These are phyloP conservation scores for Heliocidaris erythrogramma DNA, from an alignment of 35 echinoderm and acorn worm genomes.

Conservation along the genomic window DNA sequence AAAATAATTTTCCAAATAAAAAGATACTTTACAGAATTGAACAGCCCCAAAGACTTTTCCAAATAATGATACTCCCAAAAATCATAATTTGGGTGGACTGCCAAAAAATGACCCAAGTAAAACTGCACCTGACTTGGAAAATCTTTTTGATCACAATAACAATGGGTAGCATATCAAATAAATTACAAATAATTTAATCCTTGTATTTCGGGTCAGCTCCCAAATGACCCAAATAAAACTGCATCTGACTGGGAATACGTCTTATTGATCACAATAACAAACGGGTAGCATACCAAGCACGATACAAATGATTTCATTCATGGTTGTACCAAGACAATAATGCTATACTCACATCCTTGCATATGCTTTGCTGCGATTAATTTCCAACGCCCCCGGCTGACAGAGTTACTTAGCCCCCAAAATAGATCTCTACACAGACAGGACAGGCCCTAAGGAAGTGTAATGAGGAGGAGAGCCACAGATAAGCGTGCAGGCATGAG, in stretches of 20 bases:
- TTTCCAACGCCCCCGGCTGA: slow-evolving; percentile 14
- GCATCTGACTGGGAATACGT: neutral
- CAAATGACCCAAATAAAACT: neutral
- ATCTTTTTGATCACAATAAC: neutral
- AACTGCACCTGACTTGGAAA: neutral
- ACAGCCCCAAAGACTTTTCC: no score
- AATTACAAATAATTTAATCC: no score
- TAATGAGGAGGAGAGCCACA: slow-evolving; percentile 22
- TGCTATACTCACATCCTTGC: slow-evolving; percentile 36
- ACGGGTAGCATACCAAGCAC: neutral
- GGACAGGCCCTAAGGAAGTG: slow-evolving; percentile 41
- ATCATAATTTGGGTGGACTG: no score
- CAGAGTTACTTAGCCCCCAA: neutral
- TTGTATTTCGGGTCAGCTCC: no score
- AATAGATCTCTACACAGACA: neutral
- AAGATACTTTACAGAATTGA: no score
- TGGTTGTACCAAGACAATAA: neutral
- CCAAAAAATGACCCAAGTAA: no score
- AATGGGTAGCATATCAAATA: neutral
- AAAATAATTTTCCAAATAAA: no score
- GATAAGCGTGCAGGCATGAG: slow-evolving; percentile 44
- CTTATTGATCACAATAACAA: neutral
- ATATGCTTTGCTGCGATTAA: slow-evolving; percentile 17
- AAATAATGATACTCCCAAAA: no score
- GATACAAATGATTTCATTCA: neutral